These are phyloP conservation scores for Coptodon rendalli DNA, from an alignment of 2,113 vertebrate species.

Conservation along the genomic window DNA sequence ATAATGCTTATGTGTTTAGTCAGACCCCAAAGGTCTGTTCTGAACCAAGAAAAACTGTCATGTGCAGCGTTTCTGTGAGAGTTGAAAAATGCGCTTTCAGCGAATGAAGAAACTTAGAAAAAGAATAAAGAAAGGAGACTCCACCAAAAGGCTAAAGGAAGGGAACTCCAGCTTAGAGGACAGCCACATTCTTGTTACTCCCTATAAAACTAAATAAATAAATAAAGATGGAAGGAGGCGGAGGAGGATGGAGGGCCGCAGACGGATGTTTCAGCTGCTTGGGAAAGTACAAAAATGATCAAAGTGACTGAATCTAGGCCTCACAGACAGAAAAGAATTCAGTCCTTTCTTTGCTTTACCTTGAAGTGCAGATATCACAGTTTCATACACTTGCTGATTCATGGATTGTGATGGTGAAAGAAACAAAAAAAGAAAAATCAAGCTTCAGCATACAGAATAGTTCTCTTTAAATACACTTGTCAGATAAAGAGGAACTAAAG, in stretches of 20 bases:
- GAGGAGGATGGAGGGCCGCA: neutral
- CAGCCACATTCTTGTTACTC: neutral
- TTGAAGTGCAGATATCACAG: conserved; percentile 1
- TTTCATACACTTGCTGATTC: conserved; percentile 16
- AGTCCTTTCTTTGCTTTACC: neutral
- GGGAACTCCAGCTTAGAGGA: neutral
- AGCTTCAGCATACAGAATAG: neutral
- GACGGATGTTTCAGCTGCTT: neutral
- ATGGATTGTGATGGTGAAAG: neutral
- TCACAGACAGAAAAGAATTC: neutral
- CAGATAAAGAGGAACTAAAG: neutral
- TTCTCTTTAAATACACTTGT: neutral
- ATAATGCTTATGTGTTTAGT: neutral
- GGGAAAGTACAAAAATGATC: neutral
- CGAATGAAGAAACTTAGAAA: neutral
- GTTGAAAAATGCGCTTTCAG: neutral
- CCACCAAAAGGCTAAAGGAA: neutral
- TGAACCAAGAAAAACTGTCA: neutral
- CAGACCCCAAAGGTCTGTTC: neutral
- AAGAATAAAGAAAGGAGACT: neutral
- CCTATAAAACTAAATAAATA: neutral
- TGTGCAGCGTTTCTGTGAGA: neutral
- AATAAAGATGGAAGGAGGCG: neutral
- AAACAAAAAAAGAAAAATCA: neutral
- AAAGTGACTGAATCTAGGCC: conserved; percentile 7